Percentiles rank a stretch among this genome's conserved stretches.
phyloP scores from a whole-genome alignment of 2,888 invertebrate species.

The Himalopsyche tibetana region DNA sequence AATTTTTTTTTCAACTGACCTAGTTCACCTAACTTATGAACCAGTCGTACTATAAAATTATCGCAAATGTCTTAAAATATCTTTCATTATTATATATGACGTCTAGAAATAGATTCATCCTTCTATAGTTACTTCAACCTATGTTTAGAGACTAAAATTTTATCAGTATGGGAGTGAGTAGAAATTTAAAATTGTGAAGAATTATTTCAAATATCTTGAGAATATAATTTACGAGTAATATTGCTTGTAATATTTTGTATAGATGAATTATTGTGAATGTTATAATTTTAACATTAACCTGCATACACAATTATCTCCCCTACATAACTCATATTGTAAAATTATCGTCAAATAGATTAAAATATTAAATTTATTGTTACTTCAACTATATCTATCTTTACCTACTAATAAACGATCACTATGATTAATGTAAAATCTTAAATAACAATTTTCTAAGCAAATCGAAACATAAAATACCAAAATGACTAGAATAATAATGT shows the following conservation, averaged over 20 bases:
- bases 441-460: constrained; percentile 8
- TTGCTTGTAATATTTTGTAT: neutral
- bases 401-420: constrained; percentile 5
- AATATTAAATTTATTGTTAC: neutral
- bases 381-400: neutral
- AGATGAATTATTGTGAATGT: neutral
- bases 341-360: constrained; percentile 26
- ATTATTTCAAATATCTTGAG: too few relatives aligned
- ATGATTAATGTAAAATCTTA: constrained; percentile 3
- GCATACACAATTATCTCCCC: neutral
- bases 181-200: too few relatives aligned
- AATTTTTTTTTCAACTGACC: too few relatives aligned
- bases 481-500: neutral
- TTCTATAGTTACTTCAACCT: too few relatives aligned
- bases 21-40: too few relatives aligned
- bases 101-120: too few relatives aligned
- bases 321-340: neutral
- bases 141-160: too few relatives aligned
- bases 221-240: too few relatives aligned
- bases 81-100: too few relatives aligned
- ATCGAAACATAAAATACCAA: constrained; percentile 21
- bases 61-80: too few relatives aligned
- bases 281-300: neutral
- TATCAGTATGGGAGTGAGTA: too few relatives aligned
- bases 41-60: too few relatives aligned